These are phyloP conservation scores for Heliornis fulica DNA, from an alignment of 2,113 vertebrate species.

Conservation along the genomic window DNA sequence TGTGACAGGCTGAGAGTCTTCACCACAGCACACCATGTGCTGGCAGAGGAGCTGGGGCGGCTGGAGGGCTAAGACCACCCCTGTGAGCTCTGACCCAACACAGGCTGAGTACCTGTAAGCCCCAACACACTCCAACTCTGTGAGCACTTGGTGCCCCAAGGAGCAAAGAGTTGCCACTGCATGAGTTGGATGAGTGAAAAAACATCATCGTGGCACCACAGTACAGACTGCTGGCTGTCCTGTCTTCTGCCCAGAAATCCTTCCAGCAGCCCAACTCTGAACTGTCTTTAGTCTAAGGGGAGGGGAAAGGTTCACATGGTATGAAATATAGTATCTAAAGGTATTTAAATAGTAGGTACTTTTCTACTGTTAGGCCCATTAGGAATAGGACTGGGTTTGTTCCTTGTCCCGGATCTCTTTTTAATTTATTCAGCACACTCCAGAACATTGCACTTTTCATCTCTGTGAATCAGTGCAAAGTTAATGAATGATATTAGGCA, in stretches of 20 bases:
- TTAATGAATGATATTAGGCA: background rate
- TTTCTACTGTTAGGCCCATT: background rate
- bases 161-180: background rate
- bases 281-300: background rate
- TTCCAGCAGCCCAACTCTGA: background rate
- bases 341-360: background rate
- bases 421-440: background rate
- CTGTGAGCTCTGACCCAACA: background rate
- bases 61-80: background rate
- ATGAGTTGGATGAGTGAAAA: background rate
- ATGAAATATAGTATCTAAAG: background rate
- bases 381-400: background rate
- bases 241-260: background rate
- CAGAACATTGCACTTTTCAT: background rate
- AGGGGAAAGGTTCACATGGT: fast-evolving
- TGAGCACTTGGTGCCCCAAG: background rate
- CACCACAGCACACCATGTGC: background rate
- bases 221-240: background rate
- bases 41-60: background rate
- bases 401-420: background rate
- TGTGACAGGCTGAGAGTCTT: background rate
- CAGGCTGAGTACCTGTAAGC: background rate
- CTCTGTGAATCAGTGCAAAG: background rate
- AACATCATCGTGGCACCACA: background rate
- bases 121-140: background rate